Evolutionary conservation across 2,888 invertebrate species (phyloP).

Genomic region (Toxonevra muliebris): DNA sequence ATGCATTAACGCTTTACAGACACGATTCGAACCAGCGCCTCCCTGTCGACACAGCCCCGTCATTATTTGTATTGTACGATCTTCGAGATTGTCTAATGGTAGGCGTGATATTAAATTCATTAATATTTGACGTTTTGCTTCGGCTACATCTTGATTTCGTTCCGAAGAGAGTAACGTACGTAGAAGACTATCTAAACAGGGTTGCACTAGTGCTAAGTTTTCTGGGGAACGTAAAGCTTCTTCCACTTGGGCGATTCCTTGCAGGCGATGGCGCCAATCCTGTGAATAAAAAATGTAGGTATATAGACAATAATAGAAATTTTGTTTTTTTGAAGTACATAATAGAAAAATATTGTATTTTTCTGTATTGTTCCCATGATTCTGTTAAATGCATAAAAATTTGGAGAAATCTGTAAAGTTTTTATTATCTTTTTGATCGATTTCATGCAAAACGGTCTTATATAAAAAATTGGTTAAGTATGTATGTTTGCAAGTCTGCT

Average conservation of each 20-base stretch:
- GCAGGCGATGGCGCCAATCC: slow-evolving; percentile 63
- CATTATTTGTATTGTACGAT: slow-evolving; percentile 62
- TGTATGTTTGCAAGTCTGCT: too few relatives aligned
- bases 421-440: too few relatives aligned
- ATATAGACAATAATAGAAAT: too few relatives aligned
- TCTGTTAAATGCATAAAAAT: too few relatives aligned
- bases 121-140: slow-evolving; percentile 61
- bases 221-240: slow-evolving; percentile 67
- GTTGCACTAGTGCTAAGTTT: slow-evolving; percentile 68
- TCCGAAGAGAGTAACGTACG: slow-evolving; percentile 74
- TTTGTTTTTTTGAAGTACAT: too few relatives aligned
- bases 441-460: too few relatives aligned
- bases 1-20: slow-evolving; percentile 65
- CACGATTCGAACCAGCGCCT: slow-evolving; percentile 63
- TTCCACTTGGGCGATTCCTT: slow-evolving; percentile 58
- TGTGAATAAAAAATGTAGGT: slow-evolving; percentile 35
- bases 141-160: slow-evolving; percentile 65
- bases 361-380: too few relatives aligned
- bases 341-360: too few relatives aligned
- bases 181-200: slow-evolving; percentile 72
- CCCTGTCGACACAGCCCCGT: slow-evolving; percentile 64
- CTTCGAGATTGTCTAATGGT: slow-evolving; percentile 64
- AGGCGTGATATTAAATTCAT: slow-evolving; percentile 63
- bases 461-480: too few relatives aligned
- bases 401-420: too few relatives aligned